phyloP scores from a whole-genome alignment of 2,888 invertebrate species.

The Buathra laborator region DNA sequence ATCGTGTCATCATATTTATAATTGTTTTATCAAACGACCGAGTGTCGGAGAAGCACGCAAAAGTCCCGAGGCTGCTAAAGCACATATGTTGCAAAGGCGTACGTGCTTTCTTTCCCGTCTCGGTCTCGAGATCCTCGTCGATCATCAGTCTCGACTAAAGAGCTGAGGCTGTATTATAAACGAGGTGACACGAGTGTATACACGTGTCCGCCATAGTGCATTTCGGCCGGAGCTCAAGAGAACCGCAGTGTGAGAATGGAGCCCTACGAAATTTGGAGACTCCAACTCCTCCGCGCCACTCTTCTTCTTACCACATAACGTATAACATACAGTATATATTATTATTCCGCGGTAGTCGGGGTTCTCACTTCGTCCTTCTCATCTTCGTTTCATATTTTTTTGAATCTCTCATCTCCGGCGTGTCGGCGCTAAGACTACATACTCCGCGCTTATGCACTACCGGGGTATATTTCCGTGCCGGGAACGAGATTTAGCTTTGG shows the following conservation, averaged over 20 bases:
- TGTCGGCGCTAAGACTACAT: conserved; percentile 36
- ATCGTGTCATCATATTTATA: conserved; percentile 37
- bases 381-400: conserved; percentile 30
- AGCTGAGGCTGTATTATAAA: conserved; percentile 37
- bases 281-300: neutral
- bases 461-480: conserved; percentile 41
- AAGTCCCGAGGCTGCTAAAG: neutral
- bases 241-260: conserved; percentile 45
- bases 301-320: neutral
- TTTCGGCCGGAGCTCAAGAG: neutral
- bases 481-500: conserved; percentile 44
- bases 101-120: conserved; percentile 16
- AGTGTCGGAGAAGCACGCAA: conserved; percentile 8
- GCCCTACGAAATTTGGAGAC: conserved; percentile 17
- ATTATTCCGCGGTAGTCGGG: neutral
- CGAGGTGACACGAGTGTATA: conserved; percentile 46
- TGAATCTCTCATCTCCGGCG: conserved; percentile 40
- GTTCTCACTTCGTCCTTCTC: neutral
- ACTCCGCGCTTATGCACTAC: conserved; percentile 41
- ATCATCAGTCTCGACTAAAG: conserved; percentile 38
- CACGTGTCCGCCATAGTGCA: conserved; percentile 54
- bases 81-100: conserved; percentile 38
- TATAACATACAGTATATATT: neutral
- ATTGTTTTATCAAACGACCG: conserved; percentile 41
- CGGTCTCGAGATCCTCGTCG: conserved; percentile 49